These are phyloP conservation scores for Nemapogon koenigi DNA, from an alignment of 2,888 invertebrate genomes.

Conservation along the genomic window DNA sequence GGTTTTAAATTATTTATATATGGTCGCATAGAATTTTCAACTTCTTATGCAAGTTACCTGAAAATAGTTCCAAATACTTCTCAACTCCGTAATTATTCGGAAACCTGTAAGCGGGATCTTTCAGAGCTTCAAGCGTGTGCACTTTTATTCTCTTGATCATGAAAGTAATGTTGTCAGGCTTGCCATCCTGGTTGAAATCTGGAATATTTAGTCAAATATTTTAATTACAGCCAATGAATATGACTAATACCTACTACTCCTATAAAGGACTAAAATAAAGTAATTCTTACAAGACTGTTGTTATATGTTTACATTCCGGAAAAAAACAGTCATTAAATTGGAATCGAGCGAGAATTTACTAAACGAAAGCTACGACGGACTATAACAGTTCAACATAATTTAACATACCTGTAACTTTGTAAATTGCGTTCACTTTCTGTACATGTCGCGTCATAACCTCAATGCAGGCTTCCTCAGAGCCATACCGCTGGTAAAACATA, in stretches of 20 bases:
- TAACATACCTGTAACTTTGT: slow-evolving; percentile 78
- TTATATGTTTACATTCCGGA: too few species aligned
- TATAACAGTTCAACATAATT: background rate
- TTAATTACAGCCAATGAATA: too few species aligned
- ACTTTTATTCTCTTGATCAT: slow-evolving; percentile 97
- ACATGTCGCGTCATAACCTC: slow-evolving; percentile 95
- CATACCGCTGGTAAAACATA: slow-evolving; percentile 94
- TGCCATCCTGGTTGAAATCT: slow-evolving; percentile 94
- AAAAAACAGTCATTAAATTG: too few species aligned
- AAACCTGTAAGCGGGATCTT: slow-evolving; percentile 87
- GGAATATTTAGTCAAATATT: too few species aligned
- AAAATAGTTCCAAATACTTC: slow-evolving; percentile 97
- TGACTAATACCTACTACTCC: too few species aligned
- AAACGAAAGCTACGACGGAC: too few species aligned
- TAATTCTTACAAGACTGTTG: too few species aligned
- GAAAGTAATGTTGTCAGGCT: slow-evolving; percentile 91
- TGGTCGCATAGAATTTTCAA: too few species aligned
- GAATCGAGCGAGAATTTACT: too few species aligned
- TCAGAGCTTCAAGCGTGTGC: slow-evolving; percentile 84
- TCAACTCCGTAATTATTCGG: slow-evolving; percentile 97
- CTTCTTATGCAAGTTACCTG: too few species aligned
- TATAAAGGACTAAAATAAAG: too few species aligned
- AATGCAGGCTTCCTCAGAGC: slow-evolving; percentile 92
- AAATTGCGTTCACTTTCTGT: slow-evolving; percentile 89
- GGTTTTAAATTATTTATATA: too few species aligned